Percentiles rank a stretch among this genome's conserved stretches.
These are phyloP conservation scores for Phyllotreta striolata DNA, from an alignment of 2,888 invertebrate genomes.

Conservation along the genomic window DNA sequence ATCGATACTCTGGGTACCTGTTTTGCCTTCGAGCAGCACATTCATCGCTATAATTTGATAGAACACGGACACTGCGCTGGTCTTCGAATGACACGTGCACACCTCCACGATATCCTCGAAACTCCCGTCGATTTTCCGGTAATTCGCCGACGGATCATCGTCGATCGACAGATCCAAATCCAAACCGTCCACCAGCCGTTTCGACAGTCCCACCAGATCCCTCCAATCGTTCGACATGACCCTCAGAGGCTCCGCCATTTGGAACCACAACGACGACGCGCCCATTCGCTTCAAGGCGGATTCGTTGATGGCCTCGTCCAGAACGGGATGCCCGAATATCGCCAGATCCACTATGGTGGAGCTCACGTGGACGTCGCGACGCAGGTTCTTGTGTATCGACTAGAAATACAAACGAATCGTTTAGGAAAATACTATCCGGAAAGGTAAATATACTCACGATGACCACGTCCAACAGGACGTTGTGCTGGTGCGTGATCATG, in stretches of 20 bases:
- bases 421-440: too few species aligned
- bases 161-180: slow-evolving; percentile 53
- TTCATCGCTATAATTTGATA: slow-evolving; percentile 67
- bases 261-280: slow-evolving; percentile 42
- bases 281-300: slow-evolving; percentile 64
- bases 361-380: slow-evolving; percentile 61
- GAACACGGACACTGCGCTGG: slow-evolving; percentile 63
- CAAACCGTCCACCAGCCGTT: slow-evolving; percentile 49
- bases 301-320: slow-evolving; percentile 64
- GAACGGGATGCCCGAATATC: slow-evolving; percentile 69
- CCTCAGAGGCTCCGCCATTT: slow-evolving; percentile 42
- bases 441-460: slow-evolving; percentile 45
- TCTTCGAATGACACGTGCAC: slow-evolving; percentile 60
- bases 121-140: slow-evolving; percentile 55
- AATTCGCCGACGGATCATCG: slow-evolving; percentile 52
- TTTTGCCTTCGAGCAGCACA: slow-evolving; percentile 63
- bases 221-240: slow-evolving; percentile 48
- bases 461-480: slow-evolving; percentile 54
- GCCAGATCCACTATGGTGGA: slow-evolving; percentile 68
- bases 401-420: slow-evolving; percentile 54
- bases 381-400: slow-evolving; percentile 61
- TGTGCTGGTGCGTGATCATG: slow-evolving; percentile 52
- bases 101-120: slow-evolving; percentile 50
- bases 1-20: slow-evolving; percentile 57
- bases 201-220: slow-evolving; percentile 25